A percentile compares a stretch with the other conserved stretches of the same genome.
Conservation (phyloP, 37 sponge, comb jelly and placozoan genomes). For the Lycopodina hypogea region DNA sequence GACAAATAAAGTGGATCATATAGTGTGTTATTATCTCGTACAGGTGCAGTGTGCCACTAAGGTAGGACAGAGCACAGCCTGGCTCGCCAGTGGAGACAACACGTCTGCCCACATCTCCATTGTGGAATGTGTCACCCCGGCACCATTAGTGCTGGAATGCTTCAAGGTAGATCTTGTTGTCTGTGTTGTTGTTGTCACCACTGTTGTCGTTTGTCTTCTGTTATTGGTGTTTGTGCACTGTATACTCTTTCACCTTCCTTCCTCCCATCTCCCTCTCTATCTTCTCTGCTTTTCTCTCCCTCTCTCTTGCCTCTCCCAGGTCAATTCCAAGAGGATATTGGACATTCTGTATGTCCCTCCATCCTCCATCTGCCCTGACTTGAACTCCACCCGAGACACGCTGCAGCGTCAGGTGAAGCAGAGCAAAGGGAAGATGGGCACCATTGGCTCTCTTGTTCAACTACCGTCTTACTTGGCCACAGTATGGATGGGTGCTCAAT, state of each 20-base stretch:
- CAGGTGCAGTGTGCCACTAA: constrained; percentile 71
- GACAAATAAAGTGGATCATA: too few species aligned
- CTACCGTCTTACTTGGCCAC: constrained; percentile 16
- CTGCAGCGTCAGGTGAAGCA: background rate
- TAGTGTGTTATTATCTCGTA: too few species aligned
- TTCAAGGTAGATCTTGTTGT: constrained; percentile 16
- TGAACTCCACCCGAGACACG: background rate
- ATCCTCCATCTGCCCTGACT: background rate
- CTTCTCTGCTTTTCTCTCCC: too few species aligned
- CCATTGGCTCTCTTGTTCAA: background rate
- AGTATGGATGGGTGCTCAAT: constrained; percentile 67
- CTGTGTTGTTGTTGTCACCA: too few species aligned
- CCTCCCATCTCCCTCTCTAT: background rate
- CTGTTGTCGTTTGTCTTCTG: background rate
- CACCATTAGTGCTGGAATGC: constrained; percentile 49
- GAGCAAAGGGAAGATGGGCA: background rate
- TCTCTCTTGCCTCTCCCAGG: too few species aligned
- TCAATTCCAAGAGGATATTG: constrained; percentile 30
- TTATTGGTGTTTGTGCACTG: background rate
- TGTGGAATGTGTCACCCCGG: constrained; percentile 43
- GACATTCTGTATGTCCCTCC: constrained; percentile 32
- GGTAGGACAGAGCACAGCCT: constrained; percentile 51
- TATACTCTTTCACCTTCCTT: background rate
- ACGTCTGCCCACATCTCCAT: constrained; percentile 38
- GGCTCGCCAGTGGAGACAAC: constrained; percentile 57